These are phyloP conservation scores for Andrena trimmerana DNA, from an alignment of 2,888 invertebrate species.

Conservation along the genomic window DNA sequence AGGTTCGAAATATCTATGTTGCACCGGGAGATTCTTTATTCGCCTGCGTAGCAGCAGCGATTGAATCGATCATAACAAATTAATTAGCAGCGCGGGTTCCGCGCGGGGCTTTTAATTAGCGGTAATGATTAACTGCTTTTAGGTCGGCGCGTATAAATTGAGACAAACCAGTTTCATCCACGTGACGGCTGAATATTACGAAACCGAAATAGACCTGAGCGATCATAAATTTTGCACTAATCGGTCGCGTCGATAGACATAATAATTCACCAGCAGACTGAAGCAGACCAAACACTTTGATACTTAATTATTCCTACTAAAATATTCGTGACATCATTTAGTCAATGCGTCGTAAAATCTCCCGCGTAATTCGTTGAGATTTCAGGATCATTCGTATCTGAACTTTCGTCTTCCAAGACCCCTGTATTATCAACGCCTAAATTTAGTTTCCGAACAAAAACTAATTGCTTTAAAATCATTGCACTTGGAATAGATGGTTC, in stretches of 20 bases:
- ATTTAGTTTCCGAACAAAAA: too few relatives aligned
- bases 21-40: not conserved
- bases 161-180: slow-evolving; percentile 15
- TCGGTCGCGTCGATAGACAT: not conserved
- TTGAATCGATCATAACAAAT: slow-evolving; percentile 33
- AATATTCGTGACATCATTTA: not conserved
- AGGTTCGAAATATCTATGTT: not conserved
- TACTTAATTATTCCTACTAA: not conserved
- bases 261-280: not conserved
- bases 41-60: not conserved
- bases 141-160: not conserved
- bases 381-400: too few relatives aligned
- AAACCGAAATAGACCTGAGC: not conserved
- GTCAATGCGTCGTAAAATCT: not conserved
- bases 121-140: slow-evolving; percentile 45
- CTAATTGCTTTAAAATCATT: too few relatives aligned
- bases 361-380: too few relatives aligned
- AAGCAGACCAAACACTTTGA: not conserved
- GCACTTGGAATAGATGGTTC: too few relatives aligned
- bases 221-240: not conserved
- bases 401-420: too few relatives aligned
- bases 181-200: slow-evolving; percentile 8
- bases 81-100: slow-evolving; percentile 35
- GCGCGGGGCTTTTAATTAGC: slow-evolving; percentile 39
- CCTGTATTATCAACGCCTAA: too few relatives aligned